Evolutionary conservation across 1,140 invertebrate species (phyloP), one percentile per base, ranked within the genome.

Genomic region (Trichomalopsis sarcophagae): DNA sequence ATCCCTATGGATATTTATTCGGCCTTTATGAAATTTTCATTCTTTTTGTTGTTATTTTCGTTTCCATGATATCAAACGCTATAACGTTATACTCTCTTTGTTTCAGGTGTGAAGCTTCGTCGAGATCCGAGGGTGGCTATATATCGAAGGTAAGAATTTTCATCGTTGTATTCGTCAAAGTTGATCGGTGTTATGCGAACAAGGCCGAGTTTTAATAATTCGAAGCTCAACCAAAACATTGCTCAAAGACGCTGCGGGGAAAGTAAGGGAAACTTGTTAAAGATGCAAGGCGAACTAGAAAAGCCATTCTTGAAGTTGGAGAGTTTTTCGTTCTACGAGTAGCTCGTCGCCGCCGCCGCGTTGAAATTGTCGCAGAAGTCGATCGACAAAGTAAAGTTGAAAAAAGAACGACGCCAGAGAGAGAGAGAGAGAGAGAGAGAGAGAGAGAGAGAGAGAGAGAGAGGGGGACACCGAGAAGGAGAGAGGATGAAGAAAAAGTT

Each of bases 261-360:
- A 6, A 47, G 82, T 77, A 68, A 83, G 36, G 21, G 62, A 83
- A 83, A 77, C 47, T 83, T 77, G 62, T 83, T 69, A 55, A 69
- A 83, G 36, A 77, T 86, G 74, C 71, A 86, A 84, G 50, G 74
- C 73, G 76, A 85, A 86, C 50, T 66, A 83, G 55, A 86, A 84
- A 86, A 87, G 68, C 86, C 77, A 83, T 86, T 85, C 44, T 82
- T 44, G 62, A 47, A 55, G 50, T 81, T 73, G 66, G 47, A 76
- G 50, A 85, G 68, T 44, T 85, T 69, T 68, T 80, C 80, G 33
- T 44, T 76, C 30, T 55, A 33, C 27, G 75, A 78, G 62, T 47
- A 69, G 74, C 40, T 69, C 14, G 62, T 77, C 27, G 14, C n/a
- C 33, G 14, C 30, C 33, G 33, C 33, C 36, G 68, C 68, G 66